Conservation (phyloP, 2,888 invertebrate genomes). For the Junonia oenone region DNA sequence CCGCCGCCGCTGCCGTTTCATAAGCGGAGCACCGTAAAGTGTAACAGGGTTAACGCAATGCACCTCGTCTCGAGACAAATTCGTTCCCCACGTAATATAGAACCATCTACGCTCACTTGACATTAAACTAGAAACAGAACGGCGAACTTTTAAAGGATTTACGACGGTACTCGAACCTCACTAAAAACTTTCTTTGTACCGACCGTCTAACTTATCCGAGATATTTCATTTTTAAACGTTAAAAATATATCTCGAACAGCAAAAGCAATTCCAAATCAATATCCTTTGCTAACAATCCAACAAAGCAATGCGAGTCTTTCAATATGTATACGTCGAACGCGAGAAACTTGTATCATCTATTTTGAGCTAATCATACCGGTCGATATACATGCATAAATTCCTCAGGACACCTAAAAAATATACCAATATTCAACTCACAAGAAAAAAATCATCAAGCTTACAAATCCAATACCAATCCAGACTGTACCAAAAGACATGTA, state of each 20-base stretch:
- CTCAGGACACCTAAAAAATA: neutral
- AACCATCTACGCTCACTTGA: constrained; percentile 29
- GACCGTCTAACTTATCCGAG: constrained; percentile 28
- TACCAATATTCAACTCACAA: neutral
- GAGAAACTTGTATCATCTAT: constrained; percentile 13
- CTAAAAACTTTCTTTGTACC: constrained; percentile 27
- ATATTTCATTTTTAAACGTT: constrained; percentile 26
- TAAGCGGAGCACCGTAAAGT: constrained; percentile 54
- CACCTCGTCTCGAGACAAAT: constrained; percentile 48
- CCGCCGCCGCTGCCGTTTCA: constrained; percentile 46
- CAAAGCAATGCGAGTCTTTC: constrained; percentile 13
- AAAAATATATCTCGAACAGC: constrained; percentile 28
- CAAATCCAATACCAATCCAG: no score
- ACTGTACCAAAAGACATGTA: no score
- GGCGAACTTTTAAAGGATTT: constrained; percentile 31
- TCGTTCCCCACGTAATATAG: constrained; percentile 40
- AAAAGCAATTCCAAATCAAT: constrained; percentile 31
- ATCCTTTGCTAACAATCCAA: constrained; percentile 17
- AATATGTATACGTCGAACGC: constrained; percentile 11
- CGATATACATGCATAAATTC: constrained; percentile 8
- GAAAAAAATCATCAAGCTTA: no score
- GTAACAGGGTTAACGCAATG: constrained; percentile 45
- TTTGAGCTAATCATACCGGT: constrained; percentile 13
- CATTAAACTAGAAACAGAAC: constrained; percentile 32
- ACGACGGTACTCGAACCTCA: constrained; percentile 28